phyloP scores from a whole-genome alignment of 2,797 vertebrate genomes.

The Synanceia verrucosa region DNA sequence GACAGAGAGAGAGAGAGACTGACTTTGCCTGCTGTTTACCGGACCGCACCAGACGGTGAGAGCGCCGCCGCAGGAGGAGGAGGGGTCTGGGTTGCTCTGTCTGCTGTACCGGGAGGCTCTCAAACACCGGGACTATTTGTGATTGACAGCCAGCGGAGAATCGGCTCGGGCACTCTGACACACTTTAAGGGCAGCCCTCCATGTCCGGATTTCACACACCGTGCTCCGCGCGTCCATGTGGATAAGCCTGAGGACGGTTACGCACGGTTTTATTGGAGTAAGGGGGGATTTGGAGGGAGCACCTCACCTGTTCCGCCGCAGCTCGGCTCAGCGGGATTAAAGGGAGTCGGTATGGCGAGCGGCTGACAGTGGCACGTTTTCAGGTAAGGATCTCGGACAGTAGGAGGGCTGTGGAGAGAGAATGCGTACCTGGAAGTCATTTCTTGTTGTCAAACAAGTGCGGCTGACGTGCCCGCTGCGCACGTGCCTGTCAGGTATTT shows the following conservation, averaged over 20 bases:
- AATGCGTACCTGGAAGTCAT: not conserved
- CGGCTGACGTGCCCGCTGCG: constrained; percentile 2
- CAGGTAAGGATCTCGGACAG: constrained; percentile 55
- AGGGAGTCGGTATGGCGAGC: constrained; percentile 18
- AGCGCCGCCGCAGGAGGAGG: constrained; percentile 43
- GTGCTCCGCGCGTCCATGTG: constrained; percentile 35
- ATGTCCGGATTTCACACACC: not conserved
- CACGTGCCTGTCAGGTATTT: not conserved
- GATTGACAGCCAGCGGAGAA: constrained; percentile 23
- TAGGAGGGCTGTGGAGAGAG: not conserved
- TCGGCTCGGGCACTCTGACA: constrained; percentile 7
- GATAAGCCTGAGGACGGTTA: constrained; percentile 37
- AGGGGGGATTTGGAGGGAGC: constrained; percentile 28
- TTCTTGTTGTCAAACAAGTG: constrained; percentile 23
- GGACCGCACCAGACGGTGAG: constrained; percentile 58
- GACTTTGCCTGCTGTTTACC: constrained; percentile 6
- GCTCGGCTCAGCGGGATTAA: constrained; percentile 42
- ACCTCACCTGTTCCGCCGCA: constrained; percentile 58
- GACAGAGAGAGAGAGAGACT: not conserved
- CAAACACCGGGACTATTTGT: constrained; percentile 30
- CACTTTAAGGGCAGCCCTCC: not conserved
- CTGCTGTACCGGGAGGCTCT: constrained; percentile 51
- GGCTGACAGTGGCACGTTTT: constrained; percentile 48
- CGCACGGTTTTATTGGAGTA: constrained; percentile 32
- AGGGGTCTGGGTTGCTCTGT: constrained; percentile 40